Evolutionary conservation across 1,140 invertebrate genomes (phyloP), one percentile per base, ranked within the genome.

Genomic region (Caenorhabditis latens): DNA sequence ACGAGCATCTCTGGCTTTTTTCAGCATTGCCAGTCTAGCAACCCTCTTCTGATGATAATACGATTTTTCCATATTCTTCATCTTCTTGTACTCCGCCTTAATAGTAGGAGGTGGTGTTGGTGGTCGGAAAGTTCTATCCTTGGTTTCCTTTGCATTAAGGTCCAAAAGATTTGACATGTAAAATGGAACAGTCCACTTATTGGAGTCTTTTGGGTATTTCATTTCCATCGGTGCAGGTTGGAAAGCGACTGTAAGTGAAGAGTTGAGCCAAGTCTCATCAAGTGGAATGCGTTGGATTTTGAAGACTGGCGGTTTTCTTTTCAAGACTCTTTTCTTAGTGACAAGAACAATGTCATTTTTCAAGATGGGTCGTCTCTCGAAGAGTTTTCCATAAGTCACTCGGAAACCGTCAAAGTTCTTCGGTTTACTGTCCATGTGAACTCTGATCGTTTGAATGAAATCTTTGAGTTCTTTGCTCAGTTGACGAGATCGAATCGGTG

Each of bases 321-420:
- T 48, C 6, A 11, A 2, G 7, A 8, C 21, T 46, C 24, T 79
- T 50, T 79, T 79, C n/a, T 24, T 48, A 0, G 71, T 79, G 14
- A 79, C 71, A 42, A 50, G 71, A 50, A 79, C 71, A 50, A 79
- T 79, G n/a, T 79, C 71, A 14, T 79, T 79, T 24, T 79, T 79
- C 46, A 79, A 14, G n/a, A 79, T 79, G 5, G 71, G 71, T 5
- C 71, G 43, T 4, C 24, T 79, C 71, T 79, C 71, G 21, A 79
- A 79, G 11, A 79, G 46, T 79, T 79, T 79, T 79, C 71, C 71
- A 79, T 79, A 79, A 5, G 46, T 79, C 3, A 79, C 71, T 24
- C 7, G 14, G 4, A 24, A 14, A 2, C 71, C 71, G 8, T 50
- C 46, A 16, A 79, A 79, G 53, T 50, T 50, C 21, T 50, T 79